Evolutionary conservation across 2,797 vertebrate species (phyloP), one percentile per base, ranked within the genome.

Genomic region (Smutsia gigantea): DNA sequence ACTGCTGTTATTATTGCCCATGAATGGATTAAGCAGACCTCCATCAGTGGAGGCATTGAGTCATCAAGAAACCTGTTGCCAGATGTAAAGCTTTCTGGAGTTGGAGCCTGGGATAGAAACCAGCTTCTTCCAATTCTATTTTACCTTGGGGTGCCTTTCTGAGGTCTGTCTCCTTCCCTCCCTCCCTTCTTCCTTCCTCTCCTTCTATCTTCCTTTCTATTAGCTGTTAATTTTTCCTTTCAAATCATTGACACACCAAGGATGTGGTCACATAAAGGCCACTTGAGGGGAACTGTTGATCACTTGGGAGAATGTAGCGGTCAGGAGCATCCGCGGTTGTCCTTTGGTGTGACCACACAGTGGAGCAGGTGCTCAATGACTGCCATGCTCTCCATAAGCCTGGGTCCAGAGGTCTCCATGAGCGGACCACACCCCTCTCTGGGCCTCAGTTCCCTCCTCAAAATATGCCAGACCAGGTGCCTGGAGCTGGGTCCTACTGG

Each of bases 311-410:
- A 31, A 23, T 1, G 8, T 0, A 13, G 49, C 42, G 19, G 19
- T 2, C 2, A 15, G 1, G 63, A 1, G 19, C 18, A 39, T 6
- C 18, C 37, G 9, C 8, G 0, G 25, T 9, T 2, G 3, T 13
- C 5, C 27, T 7, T 9, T 1, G 37, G 15, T 21, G 0, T 0
- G 46, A 4, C 61, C 5, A 34, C 5, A 0, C 0, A 37, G 37
- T 0, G 4, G 5, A 12, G 34, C 8, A 2, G 27, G 37, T 3
- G 1, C 39, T 31, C 68, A 5, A 0, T 2, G 68, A 39, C 46
- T 7, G n/a, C 11, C 15, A 6, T 1, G 2, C 21, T 21, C n/a
- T 12, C 25, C 9, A 25, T 1, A 0, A 7, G 63, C n/a, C 31
- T 25, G 27, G 12, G n/a, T 15, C 37, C 37, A 11, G 63, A 39